Evolutionary conservation across 2,797 vertebrate genomes (phyloP), one percentile per base, ranked within the genome.

Genomic region (Sebastes elongatus): DNA sequence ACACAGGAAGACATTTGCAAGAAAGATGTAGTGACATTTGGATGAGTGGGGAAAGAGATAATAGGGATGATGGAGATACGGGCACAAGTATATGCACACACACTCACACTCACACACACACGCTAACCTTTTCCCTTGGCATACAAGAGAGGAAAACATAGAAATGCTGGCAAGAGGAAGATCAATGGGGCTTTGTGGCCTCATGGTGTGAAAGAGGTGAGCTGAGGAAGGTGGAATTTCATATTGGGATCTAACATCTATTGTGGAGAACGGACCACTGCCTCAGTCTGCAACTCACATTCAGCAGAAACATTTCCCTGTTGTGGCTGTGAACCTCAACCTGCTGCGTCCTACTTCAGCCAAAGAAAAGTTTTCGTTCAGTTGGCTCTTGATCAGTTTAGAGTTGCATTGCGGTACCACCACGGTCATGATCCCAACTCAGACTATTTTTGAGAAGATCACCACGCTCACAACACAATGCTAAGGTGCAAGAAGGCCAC

Each of bases 1-100:
- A 87, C 71, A 23, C 88, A 92, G 81, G 78, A 88, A 93, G 92
- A 93, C 92, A 93, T 93, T 92, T 94, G 84, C 88, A 91, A 93
- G 86, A 93, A 91, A 93, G 85, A 91, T 91, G 91, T 89, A 90
- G 81, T 94, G 91, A 95, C 92, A 94, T 94, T 93, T 94, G 85
- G 89, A 92, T 91, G 91, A 93, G 90, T 89, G 89, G 71, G 85
- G 91, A 87, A 89, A 69, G 89, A 92, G 93, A 94, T 94, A 94
- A 94, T 94, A 74, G 92, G 88, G 81, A 93, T 93, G 93, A 94
- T 91, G 90, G 92, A 93, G 92, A 94, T 93, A 93, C 69, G 88
- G 76, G 75, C 76, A 76, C 81, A 86, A 85, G 87, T 84, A 92
- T 86, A 92, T 84, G 76, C 87, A 85, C 83, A 85, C 80, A 30